Percentiles rank a stretch among this genome's conserved stretches.
phyloP scores from a whole-genome alignment of 2,888 invertebrate species.

The Drosophila borealis region DNA sequence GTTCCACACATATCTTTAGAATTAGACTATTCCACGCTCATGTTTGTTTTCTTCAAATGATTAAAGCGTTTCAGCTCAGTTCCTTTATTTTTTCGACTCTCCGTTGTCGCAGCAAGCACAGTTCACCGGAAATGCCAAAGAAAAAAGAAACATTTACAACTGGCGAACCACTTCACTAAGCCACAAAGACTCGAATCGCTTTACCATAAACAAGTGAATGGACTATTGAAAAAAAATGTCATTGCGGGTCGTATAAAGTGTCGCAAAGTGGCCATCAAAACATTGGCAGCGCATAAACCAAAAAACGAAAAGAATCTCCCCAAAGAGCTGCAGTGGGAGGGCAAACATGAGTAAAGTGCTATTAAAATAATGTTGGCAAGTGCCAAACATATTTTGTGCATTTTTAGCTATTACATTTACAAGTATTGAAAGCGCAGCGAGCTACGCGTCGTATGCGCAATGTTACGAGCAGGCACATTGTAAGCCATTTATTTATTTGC shows the following conservation, averaged over 20 bases:
- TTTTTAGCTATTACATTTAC: slow-evolving; percentile 57
- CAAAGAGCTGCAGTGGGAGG: neutral
- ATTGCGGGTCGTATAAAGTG: slow-evolving; percentile 52
- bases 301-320: neutral
- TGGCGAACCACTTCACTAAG: slow-evolving; percentile 29
- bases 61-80: neutral
- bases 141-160: slow-evolving; percentile 11
- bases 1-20: too few species aligned
- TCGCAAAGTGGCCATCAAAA: slow-evolving; percentile 69
- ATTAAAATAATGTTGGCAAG: slow-evolving; percentile 48
- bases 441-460: slow-evolving; percentile 38
- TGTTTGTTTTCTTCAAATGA: neutral
- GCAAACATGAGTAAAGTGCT: slow-evolving; percentile 29
- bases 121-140: neutral
- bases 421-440: slow-evolving; percentile 1
- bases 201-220: slow-evolving; percentile 40
- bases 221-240: slow-evolving; percentile 43
- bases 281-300: slow-evolving; percentile 52
- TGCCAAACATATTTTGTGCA: slow-evolving; percentile 64
- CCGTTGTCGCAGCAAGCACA: neutral
- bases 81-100: neutral
- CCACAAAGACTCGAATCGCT: slow-evolving; percentile 16
- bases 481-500: slow-evolving; percentile 47
- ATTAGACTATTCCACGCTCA: too few species aligned
- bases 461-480: slow-evolving; percentile 8